Percentiles rank a stretch among this genome's conserved stretches.
phyloP scores from a whole-genome alignment of 2,888 invertebrate genomes.

The Synergus umbraculus region DNA sequence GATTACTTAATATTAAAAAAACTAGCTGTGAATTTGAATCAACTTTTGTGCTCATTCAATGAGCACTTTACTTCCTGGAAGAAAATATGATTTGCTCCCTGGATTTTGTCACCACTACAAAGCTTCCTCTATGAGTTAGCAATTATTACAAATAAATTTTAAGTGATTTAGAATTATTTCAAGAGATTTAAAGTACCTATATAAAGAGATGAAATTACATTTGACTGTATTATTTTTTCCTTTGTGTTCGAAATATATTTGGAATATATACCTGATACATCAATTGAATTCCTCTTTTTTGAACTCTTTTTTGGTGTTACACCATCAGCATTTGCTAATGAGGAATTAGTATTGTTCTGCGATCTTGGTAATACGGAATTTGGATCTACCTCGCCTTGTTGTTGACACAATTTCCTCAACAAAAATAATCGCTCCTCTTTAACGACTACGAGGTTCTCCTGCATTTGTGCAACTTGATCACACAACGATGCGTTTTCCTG shows the following conservation, averaged over 20 bases:
- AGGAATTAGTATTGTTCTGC: conserved; percentile 64
- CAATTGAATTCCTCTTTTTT: conserved; percentile 68
- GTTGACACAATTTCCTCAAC: conserved; percentile 86
- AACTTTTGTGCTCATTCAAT: too few relatives aligned
- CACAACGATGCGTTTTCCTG: conserved; percentile 92
- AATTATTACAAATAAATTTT: too few relatives aligned
- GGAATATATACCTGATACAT: conserved; percentile 63
- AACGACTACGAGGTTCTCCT: conserved; percentile 88
- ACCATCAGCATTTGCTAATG: conserved; percentile 62
- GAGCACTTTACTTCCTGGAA: too few relatives aligned
- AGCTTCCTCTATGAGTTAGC: too few relatives aligned
- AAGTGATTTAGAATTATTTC: too few relatives aligned
- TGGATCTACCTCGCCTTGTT: conserved; percentile 75
- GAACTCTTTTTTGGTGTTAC: conserved; percentile 67
- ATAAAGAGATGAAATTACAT: too few relatives aligned
- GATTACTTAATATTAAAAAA: too few relatives aligned
- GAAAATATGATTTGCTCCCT: too few relatives aligned
- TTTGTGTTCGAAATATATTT: background rate
- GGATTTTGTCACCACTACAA: too few relatives aligned
- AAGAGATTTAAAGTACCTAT: too few relatives aligned
- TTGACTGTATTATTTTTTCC: too few relatives aligned
- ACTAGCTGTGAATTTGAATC: too few relatives aligned
- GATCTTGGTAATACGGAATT: conserved; percentile 61
- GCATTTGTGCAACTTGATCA: conserved; percentile 91
- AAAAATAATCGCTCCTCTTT: conserved; percentile 92